phyloP scores from a whole-genome alignment of 2,888 invertebrate genomes.

The Caenorhabditis auriculariae region DNA sequence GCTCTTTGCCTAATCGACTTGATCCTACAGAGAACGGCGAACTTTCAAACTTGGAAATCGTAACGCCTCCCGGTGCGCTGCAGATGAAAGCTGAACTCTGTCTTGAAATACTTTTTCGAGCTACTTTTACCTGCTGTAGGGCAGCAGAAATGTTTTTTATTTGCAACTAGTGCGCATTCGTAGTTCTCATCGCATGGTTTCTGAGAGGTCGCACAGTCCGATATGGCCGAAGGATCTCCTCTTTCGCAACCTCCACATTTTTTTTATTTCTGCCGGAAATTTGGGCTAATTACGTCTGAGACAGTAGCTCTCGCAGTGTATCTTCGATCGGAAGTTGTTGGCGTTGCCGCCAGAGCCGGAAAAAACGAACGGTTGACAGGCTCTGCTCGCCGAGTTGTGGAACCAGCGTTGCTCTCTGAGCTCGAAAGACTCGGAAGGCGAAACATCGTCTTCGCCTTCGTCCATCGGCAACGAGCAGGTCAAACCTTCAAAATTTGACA shows the following conservation, averaged over 20 bases:
- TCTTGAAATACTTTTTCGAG: too few relatives aligned
- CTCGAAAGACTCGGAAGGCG: background rate
- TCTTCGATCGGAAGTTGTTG: slow-evolving; percentile 48
- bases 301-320: slow-evolving; percentile 54
- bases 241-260: background rate
- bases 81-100: slow-evolving; percentile 22
- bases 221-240: background rate
- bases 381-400: slow-evolving; percentile 39
- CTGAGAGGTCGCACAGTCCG: background rate
- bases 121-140: background rate
- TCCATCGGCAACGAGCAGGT: slow-evolving; percentile 44
- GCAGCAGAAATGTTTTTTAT: background rate
- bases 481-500: slow-evolving; percentile 17
- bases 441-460: slow-evolving; percentile 15
- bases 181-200: background rate
- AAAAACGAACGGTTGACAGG: slow-evolving; percentile 47
- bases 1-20: slow-evolving; percentile 23
- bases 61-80: slow-evolving; percentile 18
- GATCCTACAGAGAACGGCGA: slow-evolving; percentile 42
- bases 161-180: background rate
- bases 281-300: slow-evolving; percentile 27
- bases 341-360: slow-evolving; percentile 52
- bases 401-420: slow-evolving; percentile 36
- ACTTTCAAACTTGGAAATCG: slow-evolving; percentile 7
- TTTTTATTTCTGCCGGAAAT: background rate